Conservation (phyloP, 2,797 vertebrate genomes). For the Megaceryle alcyon region DNA sequence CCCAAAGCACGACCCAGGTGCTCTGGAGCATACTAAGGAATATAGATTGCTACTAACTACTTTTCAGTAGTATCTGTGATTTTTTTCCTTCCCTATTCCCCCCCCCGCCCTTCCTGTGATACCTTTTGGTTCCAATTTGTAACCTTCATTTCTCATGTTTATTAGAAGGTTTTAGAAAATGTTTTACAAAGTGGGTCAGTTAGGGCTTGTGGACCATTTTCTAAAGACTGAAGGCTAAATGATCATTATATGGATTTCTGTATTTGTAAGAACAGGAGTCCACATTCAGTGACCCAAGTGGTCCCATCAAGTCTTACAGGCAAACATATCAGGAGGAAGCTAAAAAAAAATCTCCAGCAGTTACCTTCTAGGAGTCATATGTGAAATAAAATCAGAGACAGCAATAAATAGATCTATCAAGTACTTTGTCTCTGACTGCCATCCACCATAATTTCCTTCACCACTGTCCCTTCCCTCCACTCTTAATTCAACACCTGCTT, state of each 20-base stretch:
- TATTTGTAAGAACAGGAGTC: background rate
- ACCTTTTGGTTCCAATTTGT: background rate
- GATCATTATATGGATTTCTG: background rate
- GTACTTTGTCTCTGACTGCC: background rate
- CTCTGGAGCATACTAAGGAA: background rate
- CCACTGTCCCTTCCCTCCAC: background rate
- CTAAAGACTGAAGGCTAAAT: background rate
- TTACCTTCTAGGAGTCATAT: background rate
- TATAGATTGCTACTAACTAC: background rate
- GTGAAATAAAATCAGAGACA: background rate
- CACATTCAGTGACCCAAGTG: rapidly evolving
- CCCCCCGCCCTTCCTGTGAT: background rate
- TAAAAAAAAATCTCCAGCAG: background rate
- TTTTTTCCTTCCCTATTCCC: background rate
- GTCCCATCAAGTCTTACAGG: background rate
- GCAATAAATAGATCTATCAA: background rate
- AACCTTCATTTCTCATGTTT: background rate
- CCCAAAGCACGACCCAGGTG: background rate
- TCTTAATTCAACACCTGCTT: background rate
- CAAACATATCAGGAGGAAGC: background rate
- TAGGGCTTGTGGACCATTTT: background rate
- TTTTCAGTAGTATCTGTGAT: background rate
- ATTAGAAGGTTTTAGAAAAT: background rate
- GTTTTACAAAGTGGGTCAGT: background rate
- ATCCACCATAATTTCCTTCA: background rate